Percentiles rank a stretch among this genome's conserved stretches.
Conservation (phyloP, 2,797 vertebrate genomes). For the Eulemur mongoz region DNA sequence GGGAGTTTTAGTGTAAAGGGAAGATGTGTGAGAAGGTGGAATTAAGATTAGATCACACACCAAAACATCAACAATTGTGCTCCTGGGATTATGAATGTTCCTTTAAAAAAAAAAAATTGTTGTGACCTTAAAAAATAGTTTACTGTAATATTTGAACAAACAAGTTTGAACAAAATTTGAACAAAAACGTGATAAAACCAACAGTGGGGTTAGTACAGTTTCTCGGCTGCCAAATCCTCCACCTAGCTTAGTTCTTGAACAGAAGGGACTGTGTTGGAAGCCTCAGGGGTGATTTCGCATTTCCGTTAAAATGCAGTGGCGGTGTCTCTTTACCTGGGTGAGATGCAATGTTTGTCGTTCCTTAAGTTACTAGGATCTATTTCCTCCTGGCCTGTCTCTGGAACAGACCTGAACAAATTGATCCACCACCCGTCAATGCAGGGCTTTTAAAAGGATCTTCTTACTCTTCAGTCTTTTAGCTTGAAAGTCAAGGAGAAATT, state of each 20-base stretch:
- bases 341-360: background rate
- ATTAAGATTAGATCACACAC: background rate
- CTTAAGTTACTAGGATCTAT: slow-evolving; percentile 22
- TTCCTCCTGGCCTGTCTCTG: background rate
- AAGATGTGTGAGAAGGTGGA: background rate
- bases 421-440: background rate
- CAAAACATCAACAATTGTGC: background rate
- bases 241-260: background rate
- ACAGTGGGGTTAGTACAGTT: background rate
- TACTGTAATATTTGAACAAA: background rate
- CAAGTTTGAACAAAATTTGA: background rate
- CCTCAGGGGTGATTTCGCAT: background rate
- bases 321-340: background rate
- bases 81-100: background rate
- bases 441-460: slow-evolving; percentile 37
- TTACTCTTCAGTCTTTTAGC: slow-evolving; percentile 6
- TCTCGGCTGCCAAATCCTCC: background rate
- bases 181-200: background rate
- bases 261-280: background rate
- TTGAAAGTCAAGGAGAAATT: slow-evolving; percentile 1
- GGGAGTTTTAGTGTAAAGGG: background rate
- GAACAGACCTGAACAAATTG: background rate
- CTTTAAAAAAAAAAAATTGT: background rate
- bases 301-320: background rate
- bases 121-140: background rate